phyloP scores from a whole-genome alignment of 2,888 invertebrate genomes.

The Nineta flava region DNA sequence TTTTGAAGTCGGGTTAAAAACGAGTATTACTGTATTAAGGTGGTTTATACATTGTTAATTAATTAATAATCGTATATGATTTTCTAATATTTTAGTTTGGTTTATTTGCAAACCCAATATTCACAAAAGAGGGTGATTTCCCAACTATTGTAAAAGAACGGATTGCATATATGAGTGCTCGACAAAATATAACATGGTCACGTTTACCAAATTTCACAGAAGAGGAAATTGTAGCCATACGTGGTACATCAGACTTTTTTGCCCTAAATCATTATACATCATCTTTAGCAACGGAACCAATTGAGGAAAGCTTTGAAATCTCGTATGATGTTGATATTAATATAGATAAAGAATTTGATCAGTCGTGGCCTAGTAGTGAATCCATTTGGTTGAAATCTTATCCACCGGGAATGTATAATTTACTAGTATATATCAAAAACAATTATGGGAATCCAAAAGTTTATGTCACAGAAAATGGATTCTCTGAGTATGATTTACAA shows the following conservation, averaged over 20 bases:
- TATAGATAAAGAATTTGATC: background rate
- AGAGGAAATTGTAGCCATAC: conserved; percentile 27
- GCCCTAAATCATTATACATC: conserved; percentile 48
- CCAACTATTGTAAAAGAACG: conserved; percentile 30
- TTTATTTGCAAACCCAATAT: conserved; percentile 32
- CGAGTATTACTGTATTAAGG: no score
- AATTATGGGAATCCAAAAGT: conserved; percentile 6
- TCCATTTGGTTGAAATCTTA: background rate
- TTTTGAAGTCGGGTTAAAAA: no score
- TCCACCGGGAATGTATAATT: conserved; percentile 7
- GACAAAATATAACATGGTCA: conserved; percentile 27
- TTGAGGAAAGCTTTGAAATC: background rate
- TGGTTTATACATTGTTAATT: no score
- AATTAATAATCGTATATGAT: background rate
- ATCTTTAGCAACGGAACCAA: background rate
- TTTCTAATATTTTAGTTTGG: conserved; percentile 25
- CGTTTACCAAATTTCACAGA: conserved; percentile 29
- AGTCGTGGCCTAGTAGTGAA: background rate
- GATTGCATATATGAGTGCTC: conserved; percentile 26
- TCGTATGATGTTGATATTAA: background rate
- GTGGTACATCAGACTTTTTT: conserved; percentile 42
- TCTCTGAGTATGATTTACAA: conserved; percentile 1
- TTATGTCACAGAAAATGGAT: conserved; percentile 10
- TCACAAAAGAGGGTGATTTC: conserved; percentile 30
- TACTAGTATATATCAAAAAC: conserved; percentile 7